Conservation (phyloP, 2,113 vertebrate genomes). For the Garra rufa region DNA sequence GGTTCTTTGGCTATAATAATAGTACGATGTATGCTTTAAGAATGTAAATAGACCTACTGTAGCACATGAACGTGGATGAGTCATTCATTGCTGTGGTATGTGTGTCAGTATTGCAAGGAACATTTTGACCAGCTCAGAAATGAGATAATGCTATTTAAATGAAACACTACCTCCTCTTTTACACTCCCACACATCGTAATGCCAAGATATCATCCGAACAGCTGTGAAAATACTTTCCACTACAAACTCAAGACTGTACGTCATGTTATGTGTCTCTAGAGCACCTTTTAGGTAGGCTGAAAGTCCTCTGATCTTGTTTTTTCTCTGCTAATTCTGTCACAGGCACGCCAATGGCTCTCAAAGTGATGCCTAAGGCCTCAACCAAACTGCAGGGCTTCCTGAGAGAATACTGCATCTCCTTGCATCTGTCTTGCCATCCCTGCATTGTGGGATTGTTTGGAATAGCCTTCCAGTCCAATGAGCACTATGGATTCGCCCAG, state of each 20-base stretch:
- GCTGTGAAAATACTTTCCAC: conserved; percentile 16
- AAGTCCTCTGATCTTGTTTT: background rate
- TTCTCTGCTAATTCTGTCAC: conserved; percentile 18
- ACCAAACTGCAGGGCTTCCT: conserved; percentile 92
- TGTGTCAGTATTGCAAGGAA: background rate
- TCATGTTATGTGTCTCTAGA: background rate
- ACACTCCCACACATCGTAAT: background rate
- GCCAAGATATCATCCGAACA: conserved; percentile 2
- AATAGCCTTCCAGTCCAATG: conserved; percentile 87
- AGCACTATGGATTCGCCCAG: conserved; percentile 89
- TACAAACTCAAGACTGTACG: background rate
- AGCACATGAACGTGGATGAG: background rate
- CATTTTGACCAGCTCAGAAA: background rate
- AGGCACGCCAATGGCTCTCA: conserved; percentile 94
- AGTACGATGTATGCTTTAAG: background rate
- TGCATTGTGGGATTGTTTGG: conserved; percentile 88
- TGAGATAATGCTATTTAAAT: background rate
- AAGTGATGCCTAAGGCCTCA: conserved; percentile 88
- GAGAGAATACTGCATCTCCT: conserved; percentile 90
- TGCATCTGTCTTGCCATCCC: conserved; percentile 85
- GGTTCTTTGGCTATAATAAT: too few relatives aligned
- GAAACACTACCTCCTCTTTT: background rate
- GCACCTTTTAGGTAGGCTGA: background rate
- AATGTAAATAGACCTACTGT: background rate
- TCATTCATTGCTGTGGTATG: background rate